Base-by-base conservation (phyloP, 2,888 invertebrate species). In the Megaustenia siamemsis region DNA sequence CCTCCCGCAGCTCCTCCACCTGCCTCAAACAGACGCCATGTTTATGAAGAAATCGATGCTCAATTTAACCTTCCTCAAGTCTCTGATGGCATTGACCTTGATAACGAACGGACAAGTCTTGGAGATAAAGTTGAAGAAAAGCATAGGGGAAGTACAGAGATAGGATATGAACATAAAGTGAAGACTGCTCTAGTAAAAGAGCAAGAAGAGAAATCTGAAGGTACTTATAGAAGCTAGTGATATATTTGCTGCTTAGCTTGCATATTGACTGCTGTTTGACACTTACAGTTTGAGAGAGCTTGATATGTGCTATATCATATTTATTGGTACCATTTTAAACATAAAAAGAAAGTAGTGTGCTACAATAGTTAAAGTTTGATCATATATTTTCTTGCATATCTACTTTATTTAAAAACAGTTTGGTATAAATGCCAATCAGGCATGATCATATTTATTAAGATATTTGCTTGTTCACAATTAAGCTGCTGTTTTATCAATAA, bases 61-160 rank as follows among this genome's bases (percentile, higher is more conserved):
- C 28, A 60, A 28, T 24, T n/a, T n/a, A 28, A 60, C 6, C n/a
- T 8, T 4, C 60, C 28, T 8, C n/a, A 60, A n/a, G 56, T 21
- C 56, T 60, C 60, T 28, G n/a, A 60, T 21, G 60, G 60, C 60
- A 60, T 60, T n/a, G 60, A 60, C 60, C 60, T 60, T 21, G 60
- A 60, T n/a, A n/a, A 28, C 28, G 56, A 15, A 56, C 56, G 24
- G 12, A 3, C 60, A 60, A 60, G 28, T 60, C 28, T 28, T n/a
- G n/a, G 12, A 4, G 60, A n/a, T 60, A 60, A n/a, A 60, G n/a
- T 21, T 15, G 21, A 21, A 60, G 6, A 60, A 8, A n/a, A 60
- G 24, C n/a, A 8, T 60, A 28, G 21, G 21, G 60, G 3, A 28
- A 28, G 28, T 28, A 12, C 60, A n/a, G 60, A n/a, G 60, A n/a